Percentiles rank a stretch among this genome's conserved stretches.
Evolutionary conservation across 2,797 vertebrate species (phyloP).

Genomic region (Chaetodon trifasciatus): DNA sequence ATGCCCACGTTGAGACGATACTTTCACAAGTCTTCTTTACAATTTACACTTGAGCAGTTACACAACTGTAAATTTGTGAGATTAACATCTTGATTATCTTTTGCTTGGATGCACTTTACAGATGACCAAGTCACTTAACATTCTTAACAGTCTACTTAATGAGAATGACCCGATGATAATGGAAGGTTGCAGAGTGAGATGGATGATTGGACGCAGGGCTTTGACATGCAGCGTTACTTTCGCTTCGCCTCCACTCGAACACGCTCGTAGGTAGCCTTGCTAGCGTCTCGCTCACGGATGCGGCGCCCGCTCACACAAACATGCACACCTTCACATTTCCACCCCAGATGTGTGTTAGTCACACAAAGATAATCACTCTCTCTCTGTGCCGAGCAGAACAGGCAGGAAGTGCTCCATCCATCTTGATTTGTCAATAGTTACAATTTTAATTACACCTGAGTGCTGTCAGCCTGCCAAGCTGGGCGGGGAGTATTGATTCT

Average conservation of each 20-base stretch:
- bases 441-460: slow-evolving; percentile 90
- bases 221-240: slow-evolving; percentile 55
- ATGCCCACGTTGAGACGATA: not conserved
- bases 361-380: slow-evolving; percentile 62
- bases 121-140: slow-evolving; percentile 63
- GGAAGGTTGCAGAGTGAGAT: slow-evolving; percentile 63
- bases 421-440: slow-evolving; percentile 87
- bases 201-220: slow-evolving; percentile 55
- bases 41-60: slow-evolving; percentile 41
- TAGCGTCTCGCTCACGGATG: not conserved
- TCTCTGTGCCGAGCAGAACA: slow-evolving; percentile 39
- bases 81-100: slow-evolving; percentile 70
- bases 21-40: slow-evolving; percentile 16
- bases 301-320: not conserved
- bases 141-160: slow-evolving; percentile 57
- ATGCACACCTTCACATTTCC: not conserved
- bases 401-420: slow-evolving; percentile 78
- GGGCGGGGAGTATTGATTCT: slow-evolving; percentile 79
- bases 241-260: slow-evolving; percentile 49
- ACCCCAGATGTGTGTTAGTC: not conserved
- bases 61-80: slow-evolving; percentile 51
- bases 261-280: slow-evolving; percentile 27
- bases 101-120: slow-evolving; percentile 66
- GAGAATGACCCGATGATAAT: slow-evolving; percentile 62
- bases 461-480: slow-evolving; percentile 83